Evolutionary conservation across 2,113 vertebrate species (phyloP).

Genomic region (Asarcornis scutulata): DNA sequence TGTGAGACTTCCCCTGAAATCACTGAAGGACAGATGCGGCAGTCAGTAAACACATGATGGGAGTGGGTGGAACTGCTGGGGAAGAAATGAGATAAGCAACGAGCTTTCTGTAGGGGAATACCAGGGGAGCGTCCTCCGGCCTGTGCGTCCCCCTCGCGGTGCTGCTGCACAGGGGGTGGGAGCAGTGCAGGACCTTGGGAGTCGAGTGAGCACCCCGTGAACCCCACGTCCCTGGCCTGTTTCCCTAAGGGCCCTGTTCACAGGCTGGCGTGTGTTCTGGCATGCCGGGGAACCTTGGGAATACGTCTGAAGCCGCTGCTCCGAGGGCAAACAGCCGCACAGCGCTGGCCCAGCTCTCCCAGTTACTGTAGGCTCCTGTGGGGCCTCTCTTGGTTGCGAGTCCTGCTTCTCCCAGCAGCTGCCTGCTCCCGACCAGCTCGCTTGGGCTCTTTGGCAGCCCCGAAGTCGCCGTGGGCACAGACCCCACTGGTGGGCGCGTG

Average conservation of each 20-base stretch:
- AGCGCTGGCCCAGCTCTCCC: background rate
- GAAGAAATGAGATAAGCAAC: background rate
- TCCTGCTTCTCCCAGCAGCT: background rate
- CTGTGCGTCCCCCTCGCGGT: background rate
- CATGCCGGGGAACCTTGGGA: background rate
- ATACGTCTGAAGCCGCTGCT: background rate
- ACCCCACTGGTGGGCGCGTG: no score
- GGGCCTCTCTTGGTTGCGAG: background rate
- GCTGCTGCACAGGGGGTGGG: background rate
- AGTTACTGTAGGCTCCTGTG: background rate
- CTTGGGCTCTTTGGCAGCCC: background rate
- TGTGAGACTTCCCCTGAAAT: background rate
- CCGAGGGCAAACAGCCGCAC: background rate
- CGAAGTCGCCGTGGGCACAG: accelerated
- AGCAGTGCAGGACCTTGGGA: background rate
- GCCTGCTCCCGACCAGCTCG: accelerated
- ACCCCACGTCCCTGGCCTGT: background rate
- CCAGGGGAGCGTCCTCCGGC: background rate
- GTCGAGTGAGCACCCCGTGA: background rate
- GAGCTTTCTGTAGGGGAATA: background rate
- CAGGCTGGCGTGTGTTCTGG: background rate
- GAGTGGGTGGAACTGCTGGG: constrained; percentile 27
- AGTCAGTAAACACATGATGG: background rate
- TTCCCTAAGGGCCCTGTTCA: background rate
- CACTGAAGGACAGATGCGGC: background rate